Evolutionary conservation across 2,797 vertebrate genomes (phyloP), one percentile per base, ranked within the genome.

Genomic region (Myotis findleyi): DNA sequence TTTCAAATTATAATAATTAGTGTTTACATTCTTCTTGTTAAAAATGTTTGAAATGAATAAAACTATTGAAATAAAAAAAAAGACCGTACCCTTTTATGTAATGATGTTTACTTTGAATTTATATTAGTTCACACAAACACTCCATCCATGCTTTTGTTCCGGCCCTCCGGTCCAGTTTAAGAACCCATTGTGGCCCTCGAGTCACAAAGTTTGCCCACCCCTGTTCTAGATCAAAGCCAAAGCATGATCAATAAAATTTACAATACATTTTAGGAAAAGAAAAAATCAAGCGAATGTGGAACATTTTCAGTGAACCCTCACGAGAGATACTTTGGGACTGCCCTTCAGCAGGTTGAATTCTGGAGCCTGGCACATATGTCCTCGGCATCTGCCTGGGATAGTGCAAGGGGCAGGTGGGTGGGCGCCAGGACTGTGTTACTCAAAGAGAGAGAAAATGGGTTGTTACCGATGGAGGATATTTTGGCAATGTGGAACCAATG

Each of bases 211-310:
- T 38, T 38, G 38, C 38, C 38, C 38, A 38, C 38, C 38, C 38
- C 38, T 38, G 2, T 81, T 97, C 41, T 44, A 44, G 68, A 93
- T 89, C 38, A 76, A 87, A 92, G 59, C 12, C 53, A 57, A 91
- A 73, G 14, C 23, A 81, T 51, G 8, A 16, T 30, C 20, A n/a
- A 9, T 80, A 64, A 33, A 11, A 92, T 84, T 91, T 68, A 64
- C 5, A 64, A 47, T 44, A 72, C 77, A 62, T 53, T 69, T 41
- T 88, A 92, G 76, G 68, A 41, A 51, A 51, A 86, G 33, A 47
- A 59, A 88, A 69, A 57, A 57, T 16, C 8, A 38, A 84, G 41
- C 36, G 36, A 57, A 93, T n/a, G 16, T 66, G 72, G 16, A 75
- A 66, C 21, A 51, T 76, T 84, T 68, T 87, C 57, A 49, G 44